Conservation (phyloP, 2,888 invertebrate species). For the Heliconius aoede region DNA sequence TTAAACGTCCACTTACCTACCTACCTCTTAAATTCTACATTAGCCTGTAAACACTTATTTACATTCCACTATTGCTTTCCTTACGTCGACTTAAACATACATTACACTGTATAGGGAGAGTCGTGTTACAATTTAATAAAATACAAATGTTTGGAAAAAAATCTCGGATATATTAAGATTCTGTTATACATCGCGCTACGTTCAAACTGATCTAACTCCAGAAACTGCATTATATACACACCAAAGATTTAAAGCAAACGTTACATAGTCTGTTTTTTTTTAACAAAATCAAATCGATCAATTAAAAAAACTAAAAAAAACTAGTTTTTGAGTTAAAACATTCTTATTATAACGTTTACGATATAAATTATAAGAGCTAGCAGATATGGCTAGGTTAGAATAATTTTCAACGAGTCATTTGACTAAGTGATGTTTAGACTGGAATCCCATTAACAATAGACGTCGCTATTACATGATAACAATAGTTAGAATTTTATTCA, state of each 20-base stretch:
- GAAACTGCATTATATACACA: neutral
- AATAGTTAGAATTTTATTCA: neutral
- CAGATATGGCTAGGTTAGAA: conserved; percentile 9
- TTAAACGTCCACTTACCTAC: neutral
- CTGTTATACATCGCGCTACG: neutral
- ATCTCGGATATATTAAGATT: conserved; percentile 16
- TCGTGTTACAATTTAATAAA: conserved; percentile 51
- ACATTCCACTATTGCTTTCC: conserved; percentile 65
- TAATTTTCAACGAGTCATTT: conserved; percentile 7
- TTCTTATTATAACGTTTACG: neutral
- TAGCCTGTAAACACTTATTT: conserved; percentile 61
- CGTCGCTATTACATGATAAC: conserved; percentile 5
- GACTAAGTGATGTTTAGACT: neutral
- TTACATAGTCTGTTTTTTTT: neutral
- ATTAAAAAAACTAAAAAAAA: no score
- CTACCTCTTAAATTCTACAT: conserved; percentile 49
- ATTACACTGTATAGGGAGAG: conserved; percentile 67
- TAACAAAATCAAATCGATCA: no score
- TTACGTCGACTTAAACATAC: conserved; percentile 50
- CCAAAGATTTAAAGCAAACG: neutral
- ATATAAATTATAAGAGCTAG: neutral
- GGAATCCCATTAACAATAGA: neutral
- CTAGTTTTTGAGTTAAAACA: neutral
- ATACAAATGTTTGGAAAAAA: conserved; percentile 20
- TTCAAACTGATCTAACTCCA: neutral